phyloP scores from a whole-genome alignment of 1,140 invertebrate genomes.

The Leptopilina boulardi region DNA sequence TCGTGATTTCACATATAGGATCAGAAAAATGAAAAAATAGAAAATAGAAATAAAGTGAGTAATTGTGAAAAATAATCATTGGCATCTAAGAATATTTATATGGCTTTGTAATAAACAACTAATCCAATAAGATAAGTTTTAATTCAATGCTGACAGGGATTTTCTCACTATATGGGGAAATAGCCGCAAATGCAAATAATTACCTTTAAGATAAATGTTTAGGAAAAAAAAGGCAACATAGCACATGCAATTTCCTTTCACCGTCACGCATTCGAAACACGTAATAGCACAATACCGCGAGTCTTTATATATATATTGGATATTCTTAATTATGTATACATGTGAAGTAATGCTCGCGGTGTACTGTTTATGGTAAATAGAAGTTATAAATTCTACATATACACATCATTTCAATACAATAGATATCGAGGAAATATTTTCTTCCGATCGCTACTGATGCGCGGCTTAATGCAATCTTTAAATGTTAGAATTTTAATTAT shows the following conservation, averaged over 20 bases:
- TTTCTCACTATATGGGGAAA: slow-evolving; percentile 32
- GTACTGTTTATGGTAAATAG: slow-evolving; percentile 30
- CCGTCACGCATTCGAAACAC: slow-evolving; percentile 18
- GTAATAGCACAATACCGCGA: slow-evolving; percentile 24
- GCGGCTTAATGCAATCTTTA: background rate
- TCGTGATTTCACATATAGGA: too few species aligned
- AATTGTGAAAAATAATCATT: background rate
- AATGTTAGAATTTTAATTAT: too few species aligned
- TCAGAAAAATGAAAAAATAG: too few species aligned
- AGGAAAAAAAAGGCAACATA: slow-evolving; percentile 1
- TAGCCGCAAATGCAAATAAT: slow-evolving; percentile 13
- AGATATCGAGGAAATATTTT: slow-evolving; percentile 21
- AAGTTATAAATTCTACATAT: slow-evolving; percentile 2
- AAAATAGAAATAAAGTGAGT: background rate
- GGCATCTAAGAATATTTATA: background rate
- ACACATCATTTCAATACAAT: slow-evolving; percentile 13
- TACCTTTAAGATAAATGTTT: slow-evolving; percentile 27
- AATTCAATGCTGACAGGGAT: slow-evolving; percentile 20
- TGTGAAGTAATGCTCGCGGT: slow-evolving; percentile 20
- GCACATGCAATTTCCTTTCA: slow-evolving; percentile 32
- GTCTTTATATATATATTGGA: slow-evolving; percentile 6
- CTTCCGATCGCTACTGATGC: background rate
- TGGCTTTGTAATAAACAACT: slow-evolving; percentile 17
- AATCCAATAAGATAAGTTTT: slow-evolving; percentile 17
- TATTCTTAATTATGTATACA: slow-evolving; percentile 19